Base-by-base conservation (phyloP, 2,888 invertebrate species). In the Lochmaea capreae region DNA sequence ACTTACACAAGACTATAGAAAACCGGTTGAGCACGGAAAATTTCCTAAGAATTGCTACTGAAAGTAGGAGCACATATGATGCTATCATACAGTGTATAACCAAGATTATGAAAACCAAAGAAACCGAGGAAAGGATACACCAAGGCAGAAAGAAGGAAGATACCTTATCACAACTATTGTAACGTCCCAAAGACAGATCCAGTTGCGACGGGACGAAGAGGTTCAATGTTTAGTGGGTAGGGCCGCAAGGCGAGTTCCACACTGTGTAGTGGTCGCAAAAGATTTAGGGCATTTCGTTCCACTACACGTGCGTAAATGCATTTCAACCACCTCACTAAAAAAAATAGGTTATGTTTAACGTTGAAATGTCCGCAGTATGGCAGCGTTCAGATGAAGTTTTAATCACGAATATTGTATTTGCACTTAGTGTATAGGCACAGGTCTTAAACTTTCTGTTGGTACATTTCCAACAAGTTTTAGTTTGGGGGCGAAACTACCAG, bases 221-320 rank as follows among this genome's bases (percentile, higher is more conserved):
- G 43, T 42, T 4, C 16, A 46, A 6, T 43, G 46, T 43, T 65
- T n/a, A 43, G 65, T 22, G 57, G 57, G n/a, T 57, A 57, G 57
- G 18, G 4, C 18, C 9, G 10, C 9, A 16, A 57, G n/a, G 8
- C 5, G 57, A 57, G 57, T 57, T 18, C 57, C 57, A 57, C 57
- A 57, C 57, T 43, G 11, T 46, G 46, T 46, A 14, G 46, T 46
- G 46, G 46, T 46, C 14, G 46, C 14, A 46, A 14, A n/a, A 16
- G 54, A 18, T 4, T 54, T n/a, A 1, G 54, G 18, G 16, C 1
- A 54, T n/a, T n/a, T 54, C 18, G 14, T n/a, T 54, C 18, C 54
- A 14, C 54, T n/a, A 54, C 18, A 54, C 18, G 14, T 49, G 14
- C 12, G n/a, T 49, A 5, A 3, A n/a, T 49, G n/a, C 49, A 49